Evolutionary conservation across 2,797 vertebrate genomes (phyloP), one percentile per base, ranked within the genome.

Genomic region (Molossus molossus): DNA sequence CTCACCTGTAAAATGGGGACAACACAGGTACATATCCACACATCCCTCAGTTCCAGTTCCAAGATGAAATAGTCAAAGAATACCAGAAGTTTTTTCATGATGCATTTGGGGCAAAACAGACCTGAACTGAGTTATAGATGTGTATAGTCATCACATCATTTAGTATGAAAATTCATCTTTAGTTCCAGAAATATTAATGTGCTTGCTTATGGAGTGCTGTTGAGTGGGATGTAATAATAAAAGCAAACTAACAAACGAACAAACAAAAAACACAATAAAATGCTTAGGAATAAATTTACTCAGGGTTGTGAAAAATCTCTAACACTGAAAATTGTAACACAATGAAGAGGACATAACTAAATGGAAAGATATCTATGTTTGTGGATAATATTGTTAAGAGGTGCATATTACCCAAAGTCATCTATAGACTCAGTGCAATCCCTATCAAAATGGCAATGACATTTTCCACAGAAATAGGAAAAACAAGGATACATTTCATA

Each of bases 31-130:
- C 21, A 55, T 21, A 25, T 50, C 40, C 85, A 80, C 69, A 64
- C 72, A 83, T 69, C 3, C 53, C 12, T 94, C 90, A 67, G 33
- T 53, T 93, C 62, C 1, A 82, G 69, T 77, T 94, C 75, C 72
- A 69, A 64, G 50, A 88, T 79, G 13, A 50, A 85, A 82, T 60
- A 45, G 23, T 60, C 1, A 13, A 77, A 86, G 58, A 64, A 33
- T 60, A 45, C 27, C 1, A 57, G 21, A 62, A 48, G 17, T 25
- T 50, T 91, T 58, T 29, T 76, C 40, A 25, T 72, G 25, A 75
- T 14, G 9, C 29, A 37, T 45, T 20, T 77, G 37, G 64, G 53
- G 4, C 6, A 65, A 85, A 79, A 57, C 48, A 14, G 13, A 48
- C 29, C 21, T 64, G 6, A 70, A 45, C 1, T 11, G 73, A 69